These are phyloP conservation scores for Scelioninae gen. 1 DNA, from an alignment of 2,888 invertebrate species.

Conservation along the genomic window DNA sequence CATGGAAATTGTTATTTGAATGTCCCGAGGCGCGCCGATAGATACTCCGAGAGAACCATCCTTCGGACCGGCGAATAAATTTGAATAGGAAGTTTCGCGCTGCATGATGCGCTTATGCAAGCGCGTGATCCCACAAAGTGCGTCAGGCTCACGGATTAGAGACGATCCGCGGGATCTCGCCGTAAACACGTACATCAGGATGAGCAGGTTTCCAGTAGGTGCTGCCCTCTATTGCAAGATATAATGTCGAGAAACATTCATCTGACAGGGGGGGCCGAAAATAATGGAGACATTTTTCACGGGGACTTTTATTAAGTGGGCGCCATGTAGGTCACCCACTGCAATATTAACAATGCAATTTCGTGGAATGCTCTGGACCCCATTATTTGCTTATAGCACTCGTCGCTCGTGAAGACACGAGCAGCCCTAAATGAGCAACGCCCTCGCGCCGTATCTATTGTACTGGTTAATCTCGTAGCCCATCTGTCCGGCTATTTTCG, in stretches of 20 bases:
- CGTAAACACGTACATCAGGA: slow-evolving; percentile 39
- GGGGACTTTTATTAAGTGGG: slow-evolving; percentile 41
- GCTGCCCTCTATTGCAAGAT: slow-evolving; percentile 30
- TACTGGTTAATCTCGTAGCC: slow-evolving; percentile 79
- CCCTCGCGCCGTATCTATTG: slow-evolving; percentile 76
- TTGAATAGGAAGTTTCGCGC: too few relatives aligned
- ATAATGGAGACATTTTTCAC: slow-evolving; percentile 59
- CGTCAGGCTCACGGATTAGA: too few relatives aligned
- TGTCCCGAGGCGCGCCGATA: slow-evolving; percentile 52
- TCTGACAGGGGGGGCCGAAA: not conserved
- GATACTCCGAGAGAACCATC: too few relatives aligned
- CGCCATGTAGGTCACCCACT: slow-evolving; percentile 44
- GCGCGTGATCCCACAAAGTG: slow-evolving; percentile 29
- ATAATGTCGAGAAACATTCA: too few relatives aligned
- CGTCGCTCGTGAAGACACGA: slow-evolving; percentile 39
- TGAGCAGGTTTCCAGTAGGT: not conserved
- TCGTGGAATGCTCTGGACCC: slow-evolving; percentile 46
- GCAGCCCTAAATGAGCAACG: slow-evolving; percentile 80
- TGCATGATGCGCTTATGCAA: slow-evolving; percentile 37
- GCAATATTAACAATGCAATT: slow-evolving; percentile 66
- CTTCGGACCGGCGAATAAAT: too few relatives aligned
- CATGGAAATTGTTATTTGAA: slow-evolving; percentile 77
- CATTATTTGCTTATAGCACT: slow-evolving; percentile 52
- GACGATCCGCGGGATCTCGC: slow-evolving; percentile 38
- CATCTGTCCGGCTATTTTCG: slow-evolving; percentile 79